Conservation (phyloP, 2,888 invertebrate genomes). For the Dasysyrphus tricinctus region DNA sequence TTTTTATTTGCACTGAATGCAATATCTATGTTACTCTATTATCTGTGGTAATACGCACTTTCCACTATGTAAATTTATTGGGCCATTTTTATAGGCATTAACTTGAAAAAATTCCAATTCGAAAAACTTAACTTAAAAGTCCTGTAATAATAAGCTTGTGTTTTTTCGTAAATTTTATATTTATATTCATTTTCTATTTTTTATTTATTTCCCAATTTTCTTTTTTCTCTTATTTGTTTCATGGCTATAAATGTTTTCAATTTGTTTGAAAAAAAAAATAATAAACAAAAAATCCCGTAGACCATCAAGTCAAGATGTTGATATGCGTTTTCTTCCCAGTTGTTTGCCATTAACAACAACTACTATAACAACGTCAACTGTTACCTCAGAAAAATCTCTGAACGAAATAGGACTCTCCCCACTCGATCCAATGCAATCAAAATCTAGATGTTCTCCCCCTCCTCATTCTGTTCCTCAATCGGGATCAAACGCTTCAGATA, state of each 20-base stretch:
- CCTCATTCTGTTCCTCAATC: background rate
- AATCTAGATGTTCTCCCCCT: background rate
- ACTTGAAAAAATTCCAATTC: too few relatives aligned
- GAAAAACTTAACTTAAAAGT: background rate
- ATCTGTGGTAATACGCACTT: too few relatives aligned
- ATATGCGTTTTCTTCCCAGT: conserved; percentile 80
- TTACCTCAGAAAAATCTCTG: conserved; percentile 43
- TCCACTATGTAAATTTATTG: background rate
- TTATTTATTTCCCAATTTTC: conserved; percentile 48
- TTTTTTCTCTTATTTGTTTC: conserved; percentile 58
- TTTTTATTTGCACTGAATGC: too few relatives aligned
- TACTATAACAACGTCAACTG: conserved; percentile 53
- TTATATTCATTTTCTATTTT: conserved; percentile 50
- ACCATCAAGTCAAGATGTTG: conserved; percentile 78
- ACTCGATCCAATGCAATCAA: conserved; percentile 75
- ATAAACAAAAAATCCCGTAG: conserved; percentile 43
- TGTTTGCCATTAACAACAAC: conserved; percentile 71
- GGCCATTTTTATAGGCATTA: too few relatives aligned
- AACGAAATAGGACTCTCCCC: conserved; percentile 59
- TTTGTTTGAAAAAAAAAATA: conserved; percentile 42
- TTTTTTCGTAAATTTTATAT: conserved; percentile 31
- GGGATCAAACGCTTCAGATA: conserved; percentile 13
- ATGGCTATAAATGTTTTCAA: conserved; percentile 58
- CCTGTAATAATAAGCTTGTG: background rate
- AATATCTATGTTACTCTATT: too few relatives aligned